Evolutionary conservation across 2,797 vertebrate species (phyloP).

Genomic region (Glyptemys insculpta): DNA sequence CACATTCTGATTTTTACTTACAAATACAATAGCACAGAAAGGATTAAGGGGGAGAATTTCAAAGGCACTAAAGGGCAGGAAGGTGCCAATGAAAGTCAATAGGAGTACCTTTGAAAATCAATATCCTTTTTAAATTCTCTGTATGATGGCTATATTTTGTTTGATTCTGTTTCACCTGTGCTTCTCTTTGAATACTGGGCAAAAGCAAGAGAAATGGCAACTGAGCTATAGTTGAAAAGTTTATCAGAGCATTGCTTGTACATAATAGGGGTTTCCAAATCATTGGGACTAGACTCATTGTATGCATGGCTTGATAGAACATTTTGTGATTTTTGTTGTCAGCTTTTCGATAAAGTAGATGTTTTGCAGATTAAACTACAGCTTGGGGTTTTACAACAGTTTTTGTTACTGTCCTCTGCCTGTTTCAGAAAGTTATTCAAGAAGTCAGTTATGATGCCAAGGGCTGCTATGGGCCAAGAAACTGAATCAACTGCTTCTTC

Average conservation of each 20-base stretch:
- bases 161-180: not conserved
- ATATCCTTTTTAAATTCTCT: not conserved
- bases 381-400: not conserved
- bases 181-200: not conserved
- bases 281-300: not conserved
- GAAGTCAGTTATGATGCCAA: not conserved
- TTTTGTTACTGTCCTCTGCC: not conserved
- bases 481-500: not conserved
- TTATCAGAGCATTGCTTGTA: not conserved
- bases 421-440: accelerated
- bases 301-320: accelerated
- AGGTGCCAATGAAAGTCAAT: not conserved
- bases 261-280: not conserved
- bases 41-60: not conserved
- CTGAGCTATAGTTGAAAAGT: not conserved
- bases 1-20: not conserved
- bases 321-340: not conserved
- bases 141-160: not conserved
- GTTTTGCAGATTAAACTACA: not conserved
- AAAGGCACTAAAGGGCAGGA: not conserved
- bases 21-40: not conserved
- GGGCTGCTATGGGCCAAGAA: not conserved
- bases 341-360: not conserved
- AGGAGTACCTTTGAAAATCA: not conserved
- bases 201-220: not conserved